A percentile compares a stretch with the other conserved stretches of the same genome.
phyloP scores from a whole-genome alignment of 2,888 invertebrate species.

The Mesorhabditis belari region DNA sequence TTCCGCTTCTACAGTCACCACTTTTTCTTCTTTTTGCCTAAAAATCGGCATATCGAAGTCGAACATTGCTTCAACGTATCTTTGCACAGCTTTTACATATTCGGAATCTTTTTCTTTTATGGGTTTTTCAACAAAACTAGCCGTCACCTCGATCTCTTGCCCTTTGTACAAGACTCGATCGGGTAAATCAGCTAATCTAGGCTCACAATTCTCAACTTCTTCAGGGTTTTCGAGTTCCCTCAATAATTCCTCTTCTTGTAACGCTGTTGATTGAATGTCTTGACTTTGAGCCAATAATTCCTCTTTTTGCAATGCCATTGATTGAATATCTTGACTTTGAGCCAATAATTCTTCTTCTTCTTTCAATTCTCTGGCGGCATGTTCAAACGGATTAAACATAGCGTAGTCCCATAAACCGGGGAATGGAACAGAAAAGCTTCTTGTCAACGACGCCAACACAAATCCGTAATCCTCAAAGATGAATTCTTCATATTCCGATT shows the following conservation, averaged over 20 bases:
- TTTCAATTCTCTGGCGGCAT: background rate
- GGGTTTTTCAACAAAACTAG: conserved; percentile 12
- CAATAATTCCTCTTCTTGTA: background rate
- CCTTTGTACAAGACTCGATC: conserved; percentile 34
- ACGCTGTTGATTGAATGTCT: background rate
- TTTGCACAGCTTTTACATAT: conserved; percentile 2
- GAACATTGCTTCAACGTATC: conserved; percentile 4
- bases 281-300: background rate
- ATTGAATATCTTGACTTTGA: background rate
- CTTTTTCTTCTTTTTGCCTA: no score
- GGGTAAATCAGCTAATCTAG: conserved; percentile 29
- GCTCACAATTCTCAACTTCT: conserved; percentile 8
- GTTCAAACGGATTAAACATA: background rate
- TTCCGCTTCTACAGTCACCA: background rate
- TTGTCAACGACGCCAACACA: background rate
- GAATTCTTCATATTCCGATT: no score
- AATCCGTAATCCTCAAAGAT: no score
- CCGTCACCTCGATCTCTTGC: conserved; percentile 24
- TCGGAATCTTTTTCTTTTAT: conserved; percentile 9
- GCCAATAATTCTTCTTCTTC: background rate
- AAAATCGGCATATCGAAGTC: conserved; percentile 6
- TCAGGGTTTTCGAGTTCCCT: background rate
- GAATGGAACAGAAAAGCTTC: background rate
- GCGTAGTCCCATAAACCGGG: background rate
- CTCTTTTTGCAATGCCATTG: background rate